Base-by-base conservation (phyloP, 64 coral and sea anemone species). In the Stichodactyla helianthus region DNA sequence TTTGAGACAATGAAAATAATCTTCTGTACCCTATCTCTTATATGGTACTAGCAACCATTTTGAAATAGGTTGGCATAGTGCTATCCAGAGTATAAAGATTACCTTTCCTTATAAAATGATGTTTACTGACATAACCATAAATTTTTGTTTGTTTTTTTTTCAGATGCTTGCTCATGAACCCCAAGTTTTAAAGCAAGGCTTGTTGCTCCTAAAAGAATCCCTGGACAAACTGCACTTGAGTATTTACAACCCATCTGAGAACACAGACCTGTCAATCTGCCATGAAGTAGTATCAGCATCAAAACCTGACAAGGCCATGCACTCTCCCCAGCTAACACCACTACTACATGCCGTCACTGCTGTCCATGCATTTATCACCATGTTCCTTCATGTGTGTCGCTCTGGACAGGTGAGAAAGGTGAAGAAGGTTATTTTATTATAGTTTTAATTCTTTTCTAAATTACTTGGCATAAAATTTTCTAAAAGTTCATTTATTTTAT, bases 151-250 rank as follows among this genome's bases (percentile, higher is more conserved):
- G 55, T 82, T 52, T 26, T 77, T 25, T 82, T 56, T 55, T 54
- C 35, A 96, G 94, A 96, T 99, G 87, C 89, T 99, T 22, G 91
- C 93, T 53, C 97, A 95, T 78, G 97, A 99, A 65, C 77, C 93
- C 10, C 97, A 95, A 57, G 93, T 99, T 4, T 65, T 99, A 5
- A 94, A 89, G 27, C 93, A 99, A 86, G 97, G 97, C 7, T 59
- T 95, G 4, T 60, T 87, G 50, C 83, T 94, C 13, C 68, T 99
- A 27, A 89, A 79, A 35, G 86, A 93, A n/a, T 86, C 87, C 8
- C 51, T 99, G 2, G 90, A 84, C 16, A 84, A 71, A 52, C 82
- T 99, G 15, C 79, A 93, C 50, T 87, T 93, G 31, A 57, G 86
- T 6, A 89, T 87, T 16, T 85, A 85, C 77, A 84, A 89, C 25